Percentiles rank a stretch among this genome's conserved stretches.
Evolutionary conservation across 1,140 invertebrate genomes (phyloP).

Genomic region (Aphaenogaster ashmeadi): DNA sequence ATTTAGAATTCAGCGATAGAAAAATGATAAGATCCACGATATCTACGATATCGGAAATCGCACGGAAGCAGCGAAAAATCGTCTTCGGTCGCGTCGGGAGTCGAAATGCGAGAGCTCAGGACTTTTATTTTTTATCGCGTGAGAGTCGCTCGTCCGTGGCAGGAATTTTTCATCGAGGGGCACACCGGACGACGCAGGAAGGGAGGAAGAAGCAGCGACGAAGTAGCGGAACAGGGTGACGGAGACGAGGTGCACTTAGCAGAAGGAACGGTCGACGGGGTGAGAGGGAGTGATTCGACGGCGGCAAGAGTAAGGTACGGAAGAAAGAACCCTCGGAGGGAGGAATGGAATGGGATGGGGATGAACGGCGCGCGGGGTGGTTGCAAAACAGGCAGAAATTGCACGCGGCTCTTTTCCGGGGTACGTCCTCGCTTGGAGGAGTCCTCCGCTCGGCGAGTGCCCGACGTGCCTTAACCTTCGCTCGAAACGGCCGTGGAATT

Average conservation of each 20-base stretch:
- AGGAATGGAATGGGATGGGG: conserved; percentile 26
- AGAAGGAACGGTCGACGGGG: conserved; percentile 42
- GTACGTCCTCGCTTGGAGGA: conserved; percentile 32
- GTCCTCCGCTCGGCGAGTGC: background rate
- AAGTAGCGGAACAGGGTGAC: conserved; percentile 67
- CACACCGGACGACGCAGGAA: conserved; percentile 44
- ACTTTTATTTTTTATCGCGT: conserved; percentile 70
- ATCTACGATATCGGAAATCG: conserved; percentile 18
- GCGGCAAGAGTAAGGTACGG: conserved; percentile 60
- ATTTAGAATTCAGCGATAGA: background rate
- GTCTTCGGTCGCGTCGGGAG: background rate
- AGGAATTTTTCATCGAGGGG: conserved; percentile 75
- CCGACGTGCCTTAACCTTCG: conserved; percentile 47
- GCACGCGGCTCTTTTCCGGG: conserved; percentile 54
- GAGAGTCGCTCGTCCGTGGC: conserved; percentile 53
- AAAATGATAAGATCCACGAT: background rate
- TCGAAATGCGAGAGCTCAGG: conserved; percentile 61
- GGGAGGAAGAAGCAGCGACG: conserved; percentile 57
- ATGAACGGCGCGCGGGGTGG: background rate
- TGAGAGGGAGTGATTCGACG: conserved; percentile 40
- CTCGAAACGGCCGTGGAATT: conserved; percentile 72
- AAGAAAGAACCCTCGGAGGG: conserved; percentile 53
- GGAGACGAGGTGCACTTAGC: conserved; percentile 78
- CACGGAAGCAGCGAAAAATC: conserved; percentile 25
- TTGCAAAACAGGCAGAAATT: conserved; percentile 58